Evolutionary conservation across 92 coral and sea anemone genomes (phyloP).

Genomic region (Plumapathes pennacea): DNA sequence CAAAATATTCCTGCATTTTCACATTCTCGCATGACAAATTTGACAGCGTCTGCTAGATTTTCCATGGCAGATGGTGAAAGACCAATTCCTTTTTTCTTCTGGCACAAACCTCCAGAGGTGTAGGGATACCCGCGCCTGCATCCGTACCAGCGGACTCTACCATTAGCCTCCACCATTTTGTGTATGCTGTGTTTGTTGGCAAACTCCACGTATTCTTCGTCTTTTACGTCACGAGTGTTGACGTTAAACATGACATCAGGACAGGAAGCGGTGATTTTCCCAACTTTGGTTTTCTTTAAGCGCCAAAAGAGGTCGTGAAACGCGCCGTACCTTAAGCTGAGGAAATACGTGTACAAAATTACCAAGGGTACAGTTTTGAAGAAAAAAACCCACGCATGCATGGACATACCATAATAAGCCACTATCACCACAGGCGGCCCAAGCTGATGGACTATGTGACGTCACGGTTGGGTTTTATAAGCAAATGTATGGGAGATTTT

Average conservation of each 20-base stretch:
- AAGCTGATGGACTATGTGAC: too few relatives aligned
- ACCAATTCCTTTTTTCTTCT: conserved; percentile 53
- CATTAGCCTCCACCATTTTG: conserved; percentile 86
- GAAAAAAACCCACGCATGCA: too few relatives aligned
- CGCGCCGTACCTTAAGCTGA: conserved; percentile 73
- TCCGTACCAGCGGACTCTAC: conserved; percentile 95
- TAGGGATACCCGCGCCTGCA: conserved; percentile 77
- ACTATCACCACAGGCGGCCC: too few relatives aligned
- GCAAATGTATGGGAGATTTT: too few relatives aligned
- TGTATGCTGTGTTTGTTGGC: conserved; percentile 76
- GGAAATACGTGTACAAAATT: too few relatives aligned
- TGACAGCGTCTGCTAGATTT: conserved; percentile 90
- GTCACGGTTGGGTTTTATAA: too few relatives aligned
- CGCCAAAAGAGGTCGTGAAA: conserved; percentile 87
- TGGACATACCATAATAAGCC: too few relatives aligned
- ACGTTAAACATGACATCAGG: conserved; percentile 96
- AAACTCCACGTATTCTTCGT: conserved; percentile 47
- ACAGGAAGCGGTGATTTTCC: conserved; percentile 69
- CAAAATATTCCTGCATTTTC: conserved; percentile 95
- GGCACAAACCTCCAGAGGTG: conserved; percentile 41
- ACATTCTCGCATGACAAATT: conserved; percentile 90
- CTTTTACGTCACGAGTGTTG: conserved; percentile 49
- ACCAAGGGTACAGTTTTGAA: too few relatives aligned
- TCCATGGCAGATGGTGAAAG: conserved; percentile 93
- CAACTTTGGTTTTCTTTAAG: conserved; percentile 54